Evolutionary conservation across 2,888 invertebrate genomes (phyloP).

Genomic region (Tortrix viridana): DNA sequence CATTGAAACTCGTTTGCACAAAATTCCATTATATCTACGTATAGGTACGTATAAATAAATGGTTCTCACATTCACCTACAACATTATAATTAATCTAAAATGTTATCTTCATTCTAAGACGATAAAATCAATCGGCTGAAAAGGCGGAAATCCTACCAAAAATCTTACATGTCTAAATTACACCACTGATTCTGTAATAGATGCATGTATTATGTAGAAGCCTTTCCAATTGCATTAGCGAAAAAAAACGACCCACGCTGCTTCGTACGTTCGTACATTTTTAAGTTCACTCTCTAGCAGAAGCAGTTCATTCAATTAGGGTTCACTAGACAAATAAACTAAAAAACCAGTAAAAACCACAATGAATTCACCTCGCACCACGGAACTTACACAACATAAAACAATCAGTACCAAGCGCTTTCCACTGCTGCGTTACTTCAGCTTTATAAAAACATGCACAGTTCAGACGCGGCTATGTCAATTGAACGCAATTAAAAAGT

Average conservation of each 20-base stretch:
- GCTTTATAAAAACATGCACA: not conserved
- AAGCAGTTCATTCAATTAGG: conserved; percentile 31
- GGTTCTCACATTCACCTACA: no score
- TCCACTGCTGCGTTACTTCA: conserved; percentile 5
- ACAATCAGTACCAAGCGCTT: not conserved
- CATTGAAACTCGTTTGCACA: no score
- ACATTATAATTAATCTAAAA: no score
- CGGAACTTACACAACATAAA: not conserved
- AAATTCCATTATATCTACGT: no score
- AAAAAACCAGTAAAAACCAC: conserved; percentile 25
- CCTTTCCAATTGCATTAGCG: conserved; percentile 6
- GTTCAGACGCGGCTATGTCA: not conserved
- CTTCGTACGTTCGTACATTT: conserved; percentile 14
- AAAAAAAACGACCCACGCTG: not conserved
- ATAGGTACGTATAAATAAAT: no score
- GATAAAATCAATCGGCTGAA: no score
- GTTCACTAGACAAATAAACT: conserved; percentile 24
- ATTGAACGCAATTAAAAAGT: not conserved
- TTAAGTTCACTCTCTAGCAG: conserved; percentile 20
- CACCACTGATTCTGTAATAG: not conserved
- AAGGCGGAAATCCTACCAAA: no score
- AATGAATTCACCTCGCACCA: conserved; percentile 17
- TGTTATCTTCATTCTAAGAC: no score
- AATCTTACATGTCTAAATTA: not conserved
- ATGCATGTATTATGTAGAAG: conserved; percentile 6